Percentiles rank a stretch among this genome's conserved stretches.
phyloP scores from a whole-genome alignment of 2,888 invertebrate genomes.

The Steromphala cineraria region DNA sequence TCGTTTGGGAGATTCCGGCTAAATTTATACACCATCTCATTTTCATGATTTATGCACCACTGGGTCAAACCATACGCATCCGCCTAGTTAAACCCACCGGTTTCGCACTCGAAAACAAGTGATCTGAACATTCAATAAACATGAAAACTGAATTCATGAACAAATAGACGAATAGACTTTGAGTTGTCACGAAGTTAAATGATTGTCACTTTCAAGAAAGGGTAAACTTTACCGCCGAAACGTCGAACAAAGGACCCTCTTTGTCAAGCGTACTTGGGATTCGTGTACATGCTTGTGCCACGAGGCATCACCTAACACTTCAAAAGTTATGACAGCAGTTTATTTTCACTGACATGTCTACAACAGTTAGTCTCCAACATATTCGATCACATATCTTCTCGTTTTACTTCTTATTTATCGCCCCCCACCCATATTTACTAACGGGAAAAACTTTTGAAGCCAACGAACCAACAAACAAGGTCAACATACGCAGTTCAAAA shows the following conservation, averaged over 20 bases:
- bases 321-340: background rate
- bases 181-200: background rate
- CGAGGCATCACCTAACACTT: background rate
- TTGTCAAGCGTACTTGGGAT: background rate
- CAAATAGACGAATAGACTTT: background rate
- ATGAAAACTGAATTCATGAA: background rate
- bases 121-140: background rate
- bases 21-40: conserved; percentile 28
- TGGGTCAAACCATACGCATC: conserved; percentile 24
- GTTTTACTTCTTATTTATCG: background rate
- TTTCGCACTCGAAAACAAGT: background rate
- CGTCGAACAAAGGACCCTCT: conserved; percentile 18
- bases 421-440: conserved; percentile 3
- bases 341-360: background rate
- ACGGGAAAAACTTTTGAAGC: conserved; percentile 11
- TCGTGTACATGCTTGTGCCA: conserved; percentile 20
- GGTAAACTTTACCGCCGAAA: conserved; percentile 23
- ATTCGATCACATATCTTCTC: background rate
- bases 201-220: background rate
- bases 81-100: background rate
- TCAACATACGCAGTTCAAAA: conserved; percentile 19
- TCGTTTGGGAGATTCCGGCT: conserved; percentile 24
- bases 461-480: conserved; percentile 9
- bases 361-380: background rate
- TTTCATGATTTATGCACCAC: conserved; percentile 35